Base-by-base conservation (phyloP, 2,113 vertebrate genomes). In the Echinops telfairi region DNA sequence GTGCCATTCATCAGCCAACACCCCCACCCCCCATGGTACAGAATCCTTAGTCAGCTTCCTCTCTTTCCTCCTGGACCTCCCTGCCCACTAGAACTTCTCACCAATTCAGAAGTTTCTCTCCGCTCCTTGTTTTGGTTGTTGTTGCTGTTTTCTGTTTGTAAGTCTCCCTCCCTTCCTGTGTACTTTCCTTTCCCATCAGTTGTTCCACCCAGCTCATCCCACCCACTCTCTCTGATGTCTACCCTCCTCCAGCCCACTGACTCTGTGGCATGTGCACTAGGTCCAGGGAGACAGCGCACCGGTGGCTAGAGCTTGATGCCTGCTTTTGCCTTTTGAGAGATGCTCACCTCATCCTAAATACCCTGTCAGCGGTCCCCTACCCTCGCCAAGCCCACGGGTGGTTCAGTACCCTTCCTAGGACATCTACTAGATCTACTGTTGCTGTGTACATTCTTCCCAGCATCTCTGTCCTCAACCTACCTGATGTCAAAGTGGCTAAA, bases 361-460 rank as follows among this genome's bases (percentile, higher is more conserved):
- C 47, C 47, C 47, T 7, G 47, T 53, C 47, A 53, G 47, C 47
- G 47, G 47, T 60, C 43, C 43, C 33, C 12, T 0, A 2, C 14
- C 53, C 25, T 23, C 23, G 33, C 11, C 23, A 10, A 20, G 0
- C 27, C 1, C 4, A 1, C n/a, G 7, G 7, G 0, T 12, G 3
- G 33, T 29, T 31, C 27, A 43, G 11, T 53, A 62, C 11, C 25
- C 36, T 85, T 8, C 12, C n/a, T 57, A 53, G 25, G 16, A 40
- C 6, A 2, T 40, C 33, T 27, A 9, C 16, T 5, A 53, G 29
- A 60, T 16, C 5, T 27, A 14, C 57, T 31, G 25, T 79, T 27
- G 64, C 2, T 14, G 25, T 16, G 57, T 10, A 27, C 60, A 83
- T 17, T 33, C 53, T 1, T 2, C 8, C 31, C n/a, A 57, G 31